Percentiles rank a stretch among this genome's conserved stretches.
Conservation (phyloP, 1,140 invertebrate species). For the Mya arenaria region DNA sequence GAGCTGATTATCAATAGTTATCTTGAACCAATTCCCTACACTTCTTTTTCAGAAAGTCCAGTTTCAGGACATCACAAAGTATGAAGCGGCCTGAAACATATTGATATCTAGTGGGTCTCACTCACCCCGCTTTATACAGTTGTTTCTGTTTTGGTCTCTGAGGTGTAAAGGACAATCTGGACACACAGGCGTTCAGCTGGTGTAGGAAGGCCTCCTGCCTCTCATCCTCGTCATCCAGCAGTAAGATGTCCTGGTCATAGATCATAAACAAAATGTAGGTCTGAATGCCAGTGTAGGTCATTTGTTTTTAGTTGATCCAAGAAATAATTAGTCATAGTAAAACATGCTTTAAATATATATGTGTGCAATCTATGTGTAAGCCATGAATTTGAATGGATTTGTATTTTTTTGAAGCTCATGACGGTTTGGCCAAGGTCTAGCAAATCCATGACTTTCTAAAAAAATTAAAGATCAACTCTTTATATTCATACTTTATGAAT, state of each 20-base stretch:
- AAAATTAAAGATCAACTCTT: too few species aligned
- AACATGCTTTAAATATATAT: too few species aligned
- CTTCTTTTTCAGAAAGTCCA: neutral
- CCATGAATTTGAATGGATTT: too few species aligned
- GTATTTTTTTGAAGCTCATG: too few species aligned
- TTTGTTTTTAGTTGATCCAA: too few species aligned
- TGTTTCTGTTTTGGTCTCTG: slow-evolving; percentile 66
- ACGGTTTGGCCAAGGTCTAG: too few species aligned
- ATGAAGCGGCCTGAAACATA: neutral
- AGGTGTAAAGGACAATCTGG: slow-evolving; percentile 71
- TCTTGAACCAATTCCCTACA: neutral
- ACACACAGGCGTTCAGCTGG: slow-evolving; percentile 68
- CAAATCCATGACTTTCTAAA: too few species aligned
- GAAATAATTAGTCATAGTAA: too few species aligned
- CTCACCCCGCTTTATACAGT: slow-evolving; percentile 72
- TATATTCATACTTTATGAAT: too few species aligned
- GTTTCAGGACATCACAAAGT: neutral
- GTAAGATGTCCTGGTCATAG: slow-evolving; percentile 66
- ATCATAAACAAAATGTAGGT: neutral
- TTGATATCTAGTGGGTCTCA: neutral
- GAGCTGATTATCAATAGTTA: too few species aligned
- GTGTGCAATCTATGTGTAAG: too few species aligned
- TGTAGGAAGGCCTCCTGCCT: slow-evolving; percentile 73
- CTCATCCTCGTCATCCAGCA: slow-evolving; percentile 76
- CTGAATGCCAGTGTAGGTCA: too few species aligned